Evolutionary conservation across 2,888 invertebrate species (phyloP), one percentile per base, ranked within the genome.

Genomic region (Caenorhabditis wallacei): DNA sequence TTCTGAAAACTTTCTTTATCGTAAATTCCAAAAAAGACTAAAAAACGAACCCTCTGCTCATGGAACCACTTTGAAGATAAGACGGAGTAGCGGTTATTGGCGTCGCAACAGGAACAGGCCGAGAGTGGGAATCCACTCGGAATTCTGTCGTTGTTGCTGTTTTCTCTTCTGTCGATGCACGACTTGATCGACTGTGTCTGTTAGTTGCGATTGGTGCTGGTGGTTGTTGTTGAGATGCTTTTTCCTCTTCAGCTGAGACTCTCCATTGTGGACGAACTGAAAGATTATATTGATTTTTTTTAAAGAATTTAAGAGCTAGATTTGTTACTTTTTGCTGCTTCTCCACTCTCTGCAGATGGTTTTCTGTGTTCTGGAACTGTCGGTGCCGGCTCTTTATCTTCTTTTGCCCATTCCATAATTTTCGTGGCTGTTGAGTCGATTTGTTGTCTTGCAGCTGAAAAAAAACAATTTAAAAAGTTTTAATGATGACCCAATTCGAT

Each of bases 211-310:
- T 37, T 5, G 75, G 76, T 13, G 43, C 40, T 40, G 61, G 18
- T 20, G 61, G 43, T 13, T 56, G 40, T 7, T 51, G 51, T 35
- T 51, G 57, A 4, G 57, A 46, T 16, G 64, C 13, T 48, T 53
- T 68, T 11, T 76, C 76, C 43, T 76, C 79, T 37, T 76, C 83
- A 8, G 72, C 74, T 8, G 87, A 68, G 0, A 85, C 75, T 48
- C 87, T 40, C 87, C 87, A 88, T 57, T 79, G 82, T 11, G 87
- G 87, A 22, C 87, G 86, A 13, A 84, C 79, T 79, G 46, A 43
- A 43, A 43, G 2, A 2, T 10, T 2, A 8, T 8, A 5, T 64
- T 64, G 46, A 8, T 43, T 43, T 54, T 54, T 24, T 3, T 54
- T 11, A 11, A n/a, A n/a, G n/a, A 51, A 51, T 51, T 26, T 54